These are phyloP conservation scores for Coracias cyanogaster DNA, from an alignment of 2,797 vertebrate species.

Conservation along the genomic window DNA sequence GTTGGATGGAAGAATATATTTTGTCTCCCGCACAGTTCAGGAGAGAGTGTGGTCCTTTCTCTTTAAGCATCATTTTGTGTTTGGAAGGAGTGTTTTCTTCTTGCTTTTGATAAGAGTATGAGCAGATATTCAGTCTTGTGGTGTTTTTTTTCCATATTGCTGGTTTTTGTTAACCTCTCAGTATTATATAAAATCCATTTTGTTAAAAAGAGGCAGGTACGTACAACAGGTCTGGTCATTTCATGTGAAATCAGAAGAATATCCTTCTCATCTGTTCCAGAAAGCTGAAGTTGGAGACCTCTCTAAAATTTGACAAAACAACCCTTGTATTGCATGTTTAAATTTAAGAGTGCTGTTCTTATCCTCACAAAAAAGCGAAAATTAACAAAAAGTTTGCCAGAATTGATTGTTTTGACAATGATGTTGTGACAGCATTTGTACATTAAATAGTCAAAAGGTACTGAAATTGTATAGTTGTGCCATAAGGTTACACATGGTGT, in stretches of 20 bases:
- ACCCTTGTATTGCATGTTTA: not conserved
- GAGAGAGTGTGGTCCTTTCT: not conserved
- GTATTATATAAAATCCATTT: not conserved
- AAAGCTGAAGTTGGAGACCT: not conserved
- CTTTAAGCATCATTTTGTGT: not conserved
- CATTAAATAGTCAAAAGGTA: not conserved
- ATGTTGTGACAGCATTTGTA: not conserved
- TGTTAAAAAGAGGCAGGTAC: not conserved
- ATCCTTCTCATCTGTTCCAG: not conserved
- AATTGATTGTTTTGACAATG: not conserved
- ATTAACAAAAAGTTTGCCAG: not conserved
- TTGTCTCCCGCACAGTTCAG: not conserved
- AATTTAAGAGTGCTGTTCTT: not conserved
- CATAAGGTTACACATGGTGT: not conserved
- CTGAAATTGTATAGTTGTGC: not conserved
- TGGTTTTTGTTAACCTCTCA: not conserved
- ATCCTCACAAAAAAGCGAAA: not conserved
- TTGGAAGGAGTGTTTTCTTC: not conserved
- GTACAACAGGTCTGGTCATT: not conserved
- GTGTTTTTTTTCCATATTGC: not conserved
- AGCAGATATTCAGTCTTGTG: not conserved
- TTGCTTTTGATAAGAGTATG: not conserved
- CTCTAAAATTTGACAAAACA: not conserved
- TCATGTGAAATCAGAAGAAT: not conserved
- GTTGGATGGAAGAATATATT: not conserved